Conservation (phyloP, 2,113 vertebrate species). For the Alethe diademata region DNA sequence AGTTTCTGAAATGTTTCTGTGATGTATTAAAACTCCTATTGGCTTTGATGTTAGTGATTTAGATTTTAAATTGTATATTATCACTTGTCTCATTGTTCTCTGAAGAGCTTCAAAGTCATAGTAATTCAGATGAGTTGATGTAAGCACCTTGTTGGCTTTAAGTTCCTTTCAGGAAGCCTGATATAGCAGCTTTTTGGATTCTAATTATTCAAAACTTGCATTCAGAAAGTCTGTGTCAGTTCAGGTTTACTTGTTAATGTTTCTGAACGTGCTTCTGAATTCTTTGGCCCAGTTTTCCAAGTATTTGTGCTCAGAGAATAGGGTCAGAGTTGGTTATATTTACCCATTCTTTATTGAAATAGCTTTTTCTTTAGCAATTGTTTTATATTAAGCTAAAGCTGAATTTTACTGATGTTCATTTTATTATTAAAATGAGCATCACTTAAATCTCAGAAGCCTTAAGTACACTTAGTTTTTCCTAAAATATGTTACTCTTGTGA, state of each 20-base stretch:
- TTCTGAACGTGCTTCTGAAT: background rate
- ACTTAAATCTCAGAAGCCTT: background rate
- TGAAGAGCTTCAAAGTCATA: background rate
- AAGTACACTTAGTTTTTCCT: background rate
- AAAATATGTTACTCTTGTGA: background rate
- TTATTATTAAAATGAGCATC: background rate
- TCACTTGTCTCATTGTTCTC: background rate
- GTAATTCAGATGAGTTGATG: background rate
- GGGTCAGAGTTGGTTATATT: background rate
- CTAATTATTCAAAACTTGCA: background rate
- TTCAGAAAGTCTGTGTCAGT: background rate
- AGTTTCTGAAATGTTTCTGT: background rate
- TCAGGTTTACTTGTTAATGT: background rate
- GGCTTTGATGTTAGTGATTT: background rate
- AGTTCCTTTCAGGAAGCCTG: background rate
- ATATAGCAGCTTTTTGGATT: background rate
- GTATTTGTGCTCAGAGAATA: background rate
- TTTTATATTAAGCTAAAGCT: background rate
- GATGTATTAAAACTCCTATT: background rate
- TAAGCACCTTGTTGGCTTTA: background rate
- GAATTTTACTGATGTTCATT: background rate
- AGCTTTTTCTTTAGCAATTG: background rate
- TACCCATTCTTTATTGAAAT: background rate
- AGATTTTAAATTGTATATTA: background rate
- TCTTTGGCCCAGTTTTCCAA: background rate